phyloP scores from a whole-genome alignment of 2,113 vertebrate species.

The Thermophis baileyi region DNA sequence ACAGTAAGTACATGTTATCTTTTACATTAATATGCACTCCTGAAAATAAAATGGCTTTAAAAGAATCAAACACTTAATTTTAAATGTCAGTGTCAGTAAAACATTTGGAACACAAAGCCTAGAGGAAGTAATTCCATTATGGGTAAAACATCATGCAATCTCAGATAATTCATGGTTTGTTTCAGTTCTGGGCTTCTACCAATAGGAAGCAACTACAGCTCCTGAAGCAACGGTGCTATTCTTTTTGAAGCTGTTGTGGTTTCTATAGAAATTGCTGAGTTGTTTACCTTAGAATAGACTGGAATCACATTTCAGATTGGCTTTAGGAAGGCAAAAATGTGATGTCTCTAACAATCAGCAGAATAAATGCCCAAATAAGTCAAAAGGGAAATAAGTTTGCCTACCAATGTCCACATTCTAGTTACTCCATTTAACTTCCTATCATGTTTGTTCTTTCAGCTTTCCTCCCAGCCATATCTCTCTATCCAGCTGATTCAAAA shows the following conservation, averaged over 20 bases:
- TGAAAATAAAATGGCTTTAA: neutral
- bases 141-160: neutral
- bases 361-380: neutral
- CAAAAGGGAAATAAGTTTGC: neutral
- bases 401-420: neutral
- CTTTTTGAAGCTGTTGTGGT: neutral
- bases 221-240: neutral
- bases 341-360: neutral
- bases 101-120: neutral
- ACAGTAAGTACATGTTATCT: neutral
- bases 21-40: neutral
- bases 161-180: neutral
- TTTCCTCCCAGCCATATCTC: neutral
- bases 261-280: neutral
- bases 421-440: neutral
- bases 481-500: neutral
- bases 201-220: neutral
- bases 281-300: neutral
- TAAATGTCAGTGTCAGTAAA: neutral
- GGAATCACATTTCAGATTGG: neutral
- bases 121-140: neutral
- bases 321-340: neutral
- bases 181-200: neutral
- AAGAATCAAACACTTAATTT: neutral
- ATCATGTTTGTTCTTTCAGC: neutral